These are phyloP conservation scores for Paratrypauchen microcephalus DNA, from an alignment of 2,797 vertebrate species.

Conservation along the genomic window DNA sequence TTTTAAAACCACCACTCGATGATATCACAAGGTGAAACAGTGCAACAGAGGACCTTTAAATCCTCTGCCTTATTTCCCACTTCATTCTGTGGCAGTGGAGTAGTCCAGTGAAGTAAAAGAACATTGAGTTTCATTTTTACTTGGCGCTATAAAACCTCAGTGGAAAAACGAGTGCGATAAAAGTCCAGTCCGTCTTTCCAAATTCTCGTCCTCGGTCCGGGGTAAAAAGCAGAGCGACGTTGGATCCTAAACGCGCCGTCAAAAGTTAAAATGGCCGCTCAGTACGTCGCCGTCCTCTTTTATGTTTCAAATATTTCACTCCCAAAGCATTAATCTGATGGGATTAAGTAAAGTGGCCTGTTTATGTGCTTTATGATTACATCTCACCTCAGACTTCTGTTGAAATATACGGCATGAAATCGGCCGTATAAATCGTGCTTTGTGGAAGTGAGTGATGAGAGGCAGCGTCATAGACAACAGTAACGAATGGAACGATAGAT, in stretches of 20 bases:
- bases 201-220: not conserved
- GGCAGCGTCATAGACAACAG: not conserved
- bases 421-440: constrained; percentile 4
- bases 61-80: not conserved
- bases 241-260: constrained; percentile 20
- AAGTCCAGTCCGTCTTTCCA: constrained; percentile 1
- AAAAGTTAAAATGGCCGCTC: constrained; percentile 14
- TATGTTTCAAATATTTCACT: constrained; percentile 16
- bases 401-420: constrained; percentile 6
- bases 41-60: too few relatives aligned
- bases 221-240: not conserved
- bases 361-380: constrained; percentile 13
- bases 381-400: constrained; percentile 6
- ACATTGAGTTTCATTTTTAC: not conserved
- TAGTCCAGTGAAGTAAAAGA: not conserved
- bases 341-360: constrained; percentile 14
- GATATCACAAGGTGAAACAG: too few relatives aligned
- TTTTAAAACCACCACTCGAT: too few relatives aligned
- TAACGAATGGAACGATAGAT: not conserved
- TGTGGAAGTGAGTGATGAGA: not conserved
- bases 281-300: constrained; percentile 10
- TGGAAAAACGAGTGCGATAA: constrained; percentile 4
- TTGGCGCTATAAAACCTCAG: not conserved
- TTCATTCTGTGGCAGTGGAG: not conserved
- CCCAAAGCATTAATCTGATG: constrained; percentile 10